Evolutionary conservation across 2,797 vertebrate species (phyloP).

Genomic region (Malacoraja senta): DNA sequence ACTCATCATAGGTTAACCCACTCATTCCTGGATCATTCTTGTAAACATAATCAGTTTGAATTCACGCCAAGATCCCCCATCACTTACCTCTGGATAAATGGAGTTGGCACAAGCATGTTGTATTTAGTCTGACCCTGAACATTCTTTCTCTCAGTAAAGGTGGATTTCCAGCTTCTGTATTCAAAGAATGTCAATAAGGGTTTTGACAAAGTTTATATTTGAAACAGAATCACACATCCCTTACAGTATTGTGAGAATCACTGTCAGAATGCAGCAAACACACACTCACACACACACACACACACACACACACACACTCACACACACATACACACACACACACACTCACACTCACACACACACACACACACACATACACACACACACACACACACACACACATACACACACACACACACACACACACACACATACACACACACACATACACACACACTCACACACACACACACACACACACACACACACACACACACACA

Average conservation of each 20-base stretch:
- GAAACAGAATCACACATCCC: neutral
- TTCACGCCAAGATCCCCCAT: neutral
- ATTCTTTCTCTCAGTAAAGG: neutral
- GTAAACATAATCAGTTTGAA: neutral
- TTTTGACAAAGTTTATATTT: neutral
- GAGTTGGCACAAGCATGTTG: neutral
- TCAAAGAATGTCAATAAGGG: neutral
- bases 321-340: too few species aligned
- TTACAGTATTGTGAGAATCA: neutral
- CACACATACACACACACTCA: too few species aligned
- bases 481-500: too few species aligned
- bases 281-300: neutral
- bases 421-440: too few species aligned
- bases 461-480: too few species aligned
- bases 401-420: too few species aligned
- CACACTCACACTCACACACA: too few species aligned
- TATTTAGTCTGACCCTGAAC: neutral
- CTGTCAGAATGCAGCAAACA: neutral
- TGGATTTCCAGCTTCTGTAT: neutral
- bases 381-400: too few species aligned
- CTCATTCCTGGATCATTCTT: too few species aligned
- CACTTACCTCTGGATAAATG: constrained; percentile 17
- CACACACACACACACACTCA: too few species aligned
- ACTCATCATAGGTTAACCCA: too few species aligned
- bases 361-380: too few species aligned